A percentile compares a stretch with the other conserved stretches of the same genome.
phyloP scores from a whole-genome alignment of 2,113 vertebrate species.

The Tylochromis polylepis region DNA sequence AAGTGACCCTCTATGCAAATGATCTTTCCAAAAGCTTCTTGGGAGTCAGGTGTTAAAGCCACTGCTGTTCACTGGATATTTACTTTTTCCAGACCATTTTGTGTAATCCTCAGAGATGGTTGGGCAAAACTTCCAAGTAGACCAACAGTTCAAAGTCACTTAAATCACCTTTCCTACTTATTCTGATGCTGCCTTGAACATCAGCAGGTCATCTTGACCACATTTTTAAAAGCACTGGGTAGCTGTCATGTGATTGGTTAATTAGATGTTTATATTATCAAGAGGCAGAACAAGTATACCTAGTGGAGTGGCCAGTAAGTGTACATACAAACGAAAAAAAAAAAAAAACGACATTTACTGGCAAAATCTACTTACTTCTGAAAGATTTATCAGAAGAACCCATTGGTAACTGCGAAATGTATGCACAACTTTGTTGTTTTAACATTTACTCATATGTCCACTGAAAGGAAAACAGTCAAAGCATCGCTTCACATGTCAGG shows the following conservation, averaged over 20 bases:
- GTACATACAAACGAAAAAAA: background rate
- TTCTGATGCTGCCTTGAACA: background rate
- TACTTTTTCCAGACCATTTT: background rate
- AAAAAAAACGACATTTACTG: background rate
- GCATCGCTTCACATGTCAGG: background rate
- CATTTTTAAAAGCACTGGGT: background rate
- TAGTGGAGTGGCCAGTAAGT: background rate
- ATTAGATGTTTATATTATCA: background rate
- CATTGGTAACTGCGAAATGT: background rate
- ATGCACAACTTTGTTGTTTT: background rate
- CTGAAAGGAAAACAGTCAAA: background rate
- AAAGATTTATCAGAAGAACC: background rate
- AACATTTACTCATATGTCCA: background rate
- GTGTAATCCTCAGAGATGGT: background rate
- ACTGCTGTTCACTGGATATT: background rate
- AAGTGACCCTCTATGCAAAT: background rate
- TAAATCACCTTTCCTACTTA: background rate
- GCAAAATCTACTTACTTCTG: background rate
- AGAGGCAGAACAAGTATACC: background rate
- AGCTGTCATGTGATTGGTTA: background rate
- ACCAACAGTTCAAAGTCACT: background rate
- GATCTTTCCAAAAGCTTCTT: background rate
- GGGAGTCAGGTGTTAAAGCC: background rate
- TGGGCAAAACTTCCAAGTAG: background rate
- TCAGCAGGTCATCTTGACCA: background rate